These are phyloP conservation scores for Nemoura dubitans DNA, from an alignment of 2,888 invertebrate species.

Conservation along the genomic window DNA sequence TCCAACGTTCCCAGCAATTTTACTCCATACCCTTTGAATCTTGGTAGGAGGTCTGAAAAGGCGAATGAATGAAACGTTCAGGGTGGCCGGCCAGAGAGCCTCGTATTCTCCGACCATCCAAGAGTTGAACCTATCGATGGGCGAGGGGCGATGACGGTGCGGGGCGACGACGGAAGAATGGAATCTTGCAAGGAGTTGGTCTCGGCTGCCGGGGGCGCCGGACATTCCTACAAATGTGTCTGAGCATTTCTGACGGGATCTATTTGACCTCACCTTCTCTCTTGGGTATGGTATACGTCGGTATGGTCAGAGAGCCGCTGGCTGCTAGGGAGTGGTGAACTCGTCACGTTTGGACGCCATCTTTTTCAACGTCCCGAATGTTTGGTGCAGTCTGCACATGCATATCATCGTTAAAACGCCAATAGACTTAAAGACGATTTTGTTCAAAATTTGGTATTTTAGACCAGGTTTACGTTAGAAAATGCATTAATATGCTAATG, in stretches of 20 bases:
- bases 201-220: constrained; percentile 65
- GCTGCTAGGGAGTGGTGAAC: neutral
- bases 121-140: neutral
- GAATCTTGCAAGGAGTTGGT: constrained; percentile 47
- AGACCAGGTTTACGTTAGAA: too few relatives aligned
- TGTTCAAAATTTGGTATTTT: too few relatives aligned
- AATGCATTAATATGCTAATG: too few relatives aligned
- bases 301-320: constrained; percentile 23
- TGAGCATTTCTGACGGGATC: constrained; percentile 18
- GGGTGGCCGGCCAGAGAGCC: constrained; percentile 46
- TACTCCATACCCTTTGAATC: constrained; percentile 53
- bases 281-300: constrained; percentile 29
- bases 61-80: constrained; percentile 63
- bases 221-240: constrained; percentile 62
- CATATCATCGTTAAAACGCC: neutral
- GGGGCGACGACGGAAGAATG: constrained; percentile 53
- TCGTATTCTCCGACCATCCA: constrained; percentile 7
- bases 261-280: constrained; percentile 50
- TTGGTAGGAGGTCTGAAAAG: constrained; percentile 64
- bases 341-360: too few relatives aligned
- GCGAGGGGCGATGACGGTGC: constrained; percentile 3
- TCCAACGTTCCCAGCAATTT: neutral
- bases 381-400: too few relatives aligned
- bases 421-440: too few relatives aligned
- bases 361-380: too few relatives aligned